phyloP scores from a whole-genome alignment of 2,113 vertebrate genomes.

The Bolborhynchus lineola region DNA sequence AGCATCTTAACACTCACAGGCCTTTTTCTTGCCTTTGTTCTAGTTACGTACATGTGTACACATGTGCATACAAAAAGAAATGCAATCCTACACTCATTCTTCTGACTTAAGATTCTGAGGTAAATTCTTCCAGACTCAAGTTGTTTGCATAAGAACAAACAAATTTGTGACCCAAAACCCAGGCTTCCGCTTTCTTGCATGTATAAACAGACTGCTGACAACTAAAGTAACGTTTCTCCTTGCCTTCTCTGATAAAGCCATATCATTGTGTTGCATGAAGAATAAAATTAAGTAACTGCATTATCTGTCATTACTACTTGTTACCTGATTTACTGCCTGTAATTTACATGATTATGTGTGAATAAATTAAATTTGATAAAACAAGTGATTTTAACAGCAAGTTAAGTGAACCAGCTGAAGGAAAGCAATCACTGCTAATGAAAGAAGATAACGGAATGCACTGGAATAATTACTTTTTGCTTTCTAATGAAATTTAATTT shows the following conservation, averaged over 20 bases:
- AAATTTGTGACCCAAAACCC: background rate
- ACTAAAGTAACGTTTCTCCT: background rate
- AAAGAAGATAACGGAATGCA: constrained; percentile 5
- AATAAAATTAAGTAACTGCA: constrained; percentile 16
- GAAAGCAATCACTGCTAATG: constrained; percentile 23
- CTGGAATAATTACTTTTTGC: constrained; percentile 1
- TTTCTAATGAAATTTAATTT: constrained; percentile 33
- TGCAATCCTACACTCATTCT: background rate
- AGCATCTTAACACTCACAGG: background rate
- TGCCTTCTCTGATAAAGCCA: background rate
- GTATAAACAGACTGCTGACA: background rate
- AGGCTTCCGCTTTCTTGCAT: background rate
- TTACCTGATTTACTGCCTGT: constrained; percentile 53
- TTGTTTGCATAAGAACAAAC: background rate
- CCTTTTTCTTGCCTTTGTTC: background rate
- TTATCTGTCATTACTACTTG: constrained; percentile 52
- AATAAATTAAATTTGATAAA: constrained; percentile 57
- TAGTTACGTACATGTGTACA: background rate
- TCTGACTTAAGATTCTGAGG: background rate
- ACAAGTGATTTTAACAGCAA: constrained; percentile 26
- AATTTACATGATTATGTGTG: constrained; percentile 43
- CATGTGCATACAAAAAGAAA: rapidly evolving
- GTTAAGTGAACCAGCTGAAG: constrained; percentile 36
- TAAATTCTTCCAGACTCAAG: background rate
- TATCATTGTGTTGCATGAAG: background rate